Evolutionary conservation across 2,113 vertebrate species (phyloP).

Genomic region (Pantherophis guttatus): DNA sequence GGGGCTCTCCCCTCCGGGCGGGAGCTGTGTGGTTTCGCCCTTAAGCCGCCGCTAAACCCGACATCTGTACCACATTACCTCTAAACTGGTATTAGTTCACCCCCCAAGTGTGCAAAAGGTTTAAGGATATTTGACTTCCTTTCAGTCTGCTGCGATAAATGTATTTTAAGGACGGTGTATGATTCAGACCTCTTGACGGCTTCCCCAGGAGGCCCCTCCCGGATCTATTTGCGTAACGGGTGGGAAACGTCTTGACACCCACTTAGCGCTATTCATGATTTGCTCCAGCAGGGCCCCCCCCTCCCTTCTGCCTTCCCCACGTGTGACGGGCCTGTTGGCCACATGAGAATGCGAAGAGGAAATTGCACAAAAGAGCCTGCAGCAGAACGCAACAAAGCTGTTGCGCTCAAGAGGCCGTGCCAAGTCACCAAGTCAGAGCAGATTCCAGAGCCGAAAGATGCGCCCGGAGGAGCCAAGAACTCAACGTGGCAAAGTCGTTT

Average conservation of each 20-base stretch:
- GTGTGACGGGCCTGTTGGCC: slow-evolving; percentile 34
- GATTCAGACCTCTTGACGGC: slow-evolving; percentile 18
- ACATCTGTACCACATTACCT: slow-evolving; percentile 45
- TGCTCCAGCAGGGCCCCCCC: neutral
- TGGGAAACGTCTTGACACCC: neutral
- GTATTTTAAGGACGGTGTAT: slow-evolving; percentile 23
- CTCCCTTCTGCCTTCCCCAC: neutral
- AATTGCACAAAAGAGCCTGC: slow-evolving; percentile 39
- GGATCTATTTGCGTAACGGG: slow-evolving; percentile 14
- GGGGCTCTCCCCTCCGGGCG: slow-evolving; percentile 37
- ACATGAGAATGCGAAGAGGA: slow-evolving; percentile 41
- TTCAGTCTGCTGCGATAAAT: slow-evolving; percentile 25
- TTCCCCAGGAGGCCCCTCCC: slow-evolving; percentile 42
- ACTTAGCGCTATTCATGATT: neutral
- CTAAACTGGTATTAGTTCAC: slow-evolving; percentile 47
- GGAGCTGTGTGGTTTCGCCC: slow-evolving; percentile 54
- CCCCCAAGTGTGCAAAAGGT: slow-evolving; percentile 55
- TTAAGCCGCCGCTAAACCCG: slow-evolving; percentile 54
- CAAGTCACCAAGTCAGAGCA: slow-evolving; percentile 1
- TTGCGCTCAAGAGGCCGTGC: neutral
- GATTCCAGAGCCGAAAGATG: neutral
- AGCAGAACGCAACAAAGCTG: slow-evolving; percentile 8
- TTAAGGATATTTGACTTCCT: slow-evolving; percentile 42
- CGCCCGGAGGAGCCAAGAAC: slow-evolving; percentile 38
- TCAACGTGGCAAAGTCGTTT: slow-evolving; percentile 46